Percentiles rank a stretch among this genome's conserved stretches.
Evolutionary conservation across 2,888 invertebrate species (phyloP).

Genomic region (Epistrophe grossulariae): DNA sequence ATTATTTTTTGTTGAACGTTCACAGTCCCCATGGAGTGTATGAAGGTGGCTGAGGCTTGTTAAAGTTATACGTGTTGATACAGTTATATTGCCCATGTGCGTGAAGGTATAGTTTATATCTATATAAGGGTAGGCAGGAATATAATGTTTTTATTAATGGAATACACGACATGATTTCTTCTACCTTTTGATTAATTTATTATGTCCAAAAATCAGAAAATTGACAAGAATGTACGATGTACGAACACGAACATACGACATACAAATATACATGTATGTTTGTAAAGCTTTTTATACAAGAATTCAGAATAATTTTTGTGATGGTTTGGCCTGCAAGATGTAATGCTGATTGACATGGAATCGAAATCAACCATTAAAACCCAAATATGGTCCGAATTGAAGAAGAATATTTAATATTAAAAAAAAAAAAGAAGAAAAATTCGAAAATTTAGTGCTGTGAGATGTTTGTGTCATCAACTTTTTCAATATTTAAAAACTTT

Average conservation of each 20-base stretch:
- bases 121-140: not conserved
- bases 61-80: not conserved
- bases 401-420: not conserved
- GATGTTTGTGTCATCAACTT: too few relatives aligned
- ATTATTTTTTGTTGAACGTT: not conserved
- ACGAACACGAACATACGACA: too few relatives aligned
- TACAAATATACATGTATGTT: too few relatives aligned
- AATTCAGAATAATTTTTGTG: not conserved
- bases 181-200: slow-evolving; percentile 4
- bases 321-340: not conserved
- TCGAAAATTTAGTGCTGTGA: too few relatives aligned
- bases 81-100: not conserved
- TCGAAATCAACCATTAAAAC: not conserved
- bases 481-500: too few relatives aligned
- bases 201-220: slow-evolving; percentile 3
- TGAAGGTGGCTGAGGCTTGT: not conserved
- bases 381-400: not conserved
- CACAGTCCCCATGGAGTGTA: not conserved
- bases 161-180: not conserved
- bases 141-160: slow-evolving; percentile 11
- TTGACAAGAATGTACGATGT: not conserved
- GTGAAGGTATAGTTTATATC: not conserved
- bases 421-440: not conserved
- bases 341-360: slow-evolving; percentile 3
- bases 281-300: not conserved